Evolutionary conservation across 2,113 vertebrate genomes (phyloP).

Genomic region (Rhabdornis inornatus): DNA sequence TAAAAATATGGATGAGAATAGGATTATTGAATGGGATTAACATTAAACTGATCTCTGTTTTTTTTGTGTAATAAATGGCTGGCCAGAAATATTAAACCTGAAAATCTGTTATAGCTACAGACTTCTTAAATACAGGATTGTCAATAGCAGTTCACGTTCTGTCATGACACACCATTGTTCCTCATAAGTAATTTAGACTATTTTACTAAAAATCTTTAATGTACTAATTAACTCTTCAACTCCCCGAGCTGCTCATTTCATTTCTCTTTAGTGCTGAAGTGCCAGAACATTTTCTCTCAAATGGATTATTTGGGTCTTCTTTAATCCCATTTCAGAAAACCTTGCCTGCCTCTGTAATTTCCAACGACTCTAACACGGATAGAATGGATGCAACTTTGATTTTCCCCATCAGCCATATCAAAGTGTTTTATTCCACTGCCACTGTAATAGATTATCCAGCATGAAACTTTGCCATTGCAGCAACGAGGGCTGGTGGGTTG

Average conservation of each 20-base stretch:
- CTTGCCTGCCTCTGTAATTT: slow-evolving; percentile 14
- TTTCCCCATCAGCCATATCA: slow-evolving; percentile 23
- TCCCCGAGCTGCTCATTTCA: slow-evolving; percentile 5
- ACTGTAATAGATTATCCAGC: neutral
- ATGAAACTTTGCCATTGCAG: neutral
- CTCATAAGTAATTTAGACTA: neutral
- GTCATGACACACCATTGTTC: neutral
- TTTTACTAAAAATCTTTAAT: neutral
- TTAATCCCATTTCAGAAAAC: slow-evolving; percentile 66
- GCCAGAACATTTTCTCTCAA: slow-evolving; percentile 56
- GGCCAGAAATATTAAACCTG: neutral
- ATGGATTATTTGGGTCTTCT: slow-evolving; percentile 59
- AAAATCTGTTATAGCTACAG: neutral
- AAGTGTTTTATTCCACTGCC: slow-evolving; percentile 27
- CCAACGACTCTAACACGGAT: neutral
- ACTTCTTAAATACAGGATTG: neutral
- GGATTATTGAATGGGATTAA: neutral
- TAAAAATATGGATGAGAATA: neutral
- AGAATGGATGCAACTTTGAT: slow-evolving; percentile 48
- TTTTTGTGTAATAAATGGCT: neutral
- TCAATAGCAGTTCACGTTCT: neutral
- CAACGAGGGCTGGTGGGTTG: neutral
- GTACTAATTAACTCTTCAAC: slow-evolving; percentile 56
- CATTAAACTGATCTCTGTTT: neutral
- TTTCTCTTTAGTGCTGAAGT: slow-evolving; percentile 22